Conservation (phyloP, 2,113 vertebrate genomes). For the Saguinus midas region DNA sequence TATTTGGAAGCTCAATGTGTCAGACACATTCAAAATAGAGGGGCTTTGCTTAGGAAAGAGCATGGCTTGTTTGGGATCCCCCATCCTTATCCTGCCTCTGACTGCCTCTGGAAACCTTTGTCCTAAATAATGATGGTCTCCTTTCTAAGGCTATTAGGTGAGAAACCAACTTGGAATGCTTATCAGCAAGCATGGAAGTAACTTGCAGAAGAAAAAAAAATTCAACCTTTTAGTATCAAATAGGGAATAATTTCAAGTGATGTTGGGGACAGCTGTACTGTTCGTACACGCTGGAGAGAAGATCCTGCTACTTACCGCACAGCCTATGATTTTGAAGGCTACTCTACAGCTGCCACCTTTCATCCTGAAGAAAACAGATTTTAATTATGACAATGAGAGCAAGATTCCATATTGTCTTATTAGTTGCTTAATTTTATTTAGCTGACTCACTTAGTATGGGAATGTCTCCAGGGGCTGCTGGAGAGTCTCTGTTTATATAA, state of each 20-base stretch:
- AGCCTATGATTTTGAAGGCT: neutral
- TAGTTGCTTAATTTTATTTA: slow-evolving; percentile 20
- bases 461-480: neutral
- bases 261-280: neutral
- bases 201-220: neutral
- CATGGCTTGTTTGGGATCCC: neutral
- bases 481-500: neutral
- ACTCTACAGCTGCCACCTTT: neutral
- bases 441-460: neutral
- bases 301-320: neutral
- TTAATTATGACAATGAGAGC: neutral
- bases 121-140: neutral
- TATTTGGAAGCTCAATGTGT: neutral
- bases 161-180: neutral
- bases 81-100: neutral
- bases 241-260: neutral
- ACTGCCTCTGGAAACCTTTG: neutral
- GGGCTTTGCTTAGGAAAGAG: neutral
- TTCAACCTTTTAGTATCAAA: neutral
- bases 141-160: neutral
- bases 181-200: neutral
- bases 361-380: neutral
- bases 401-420: neutral
- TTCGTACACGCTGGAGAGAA: neutral
- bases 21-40: neutral